Conservation (phyloP, 2,113 vertebrate species). For the Daphoenositta chrysoptera region DNA sequence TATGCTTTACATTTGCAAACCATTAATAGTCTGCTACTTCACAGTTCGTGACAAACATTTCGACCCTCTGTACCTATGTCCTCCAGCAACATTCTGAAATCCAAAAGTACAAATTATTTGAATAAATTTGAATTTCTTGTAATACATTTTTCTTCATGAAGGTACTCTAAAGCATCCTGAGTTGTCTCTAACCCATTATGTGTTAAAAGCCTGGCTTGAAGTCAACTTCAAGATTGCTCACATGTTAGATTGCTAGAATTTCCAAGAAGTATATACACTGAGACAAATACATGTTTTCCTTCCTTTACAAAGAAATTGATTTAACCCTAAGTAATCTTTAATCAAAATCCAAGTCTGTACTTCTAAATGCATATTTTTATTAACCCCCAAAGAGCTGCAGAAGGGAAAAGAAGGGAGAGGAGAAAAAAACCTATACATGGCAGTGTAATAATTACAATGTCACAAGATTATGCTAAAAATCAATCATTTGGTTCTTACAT, state of each 20-base stretch:
- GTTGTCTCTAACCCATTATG: not conserved
- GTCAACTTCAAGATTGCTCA: not conserved
- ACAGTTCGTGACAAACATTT: not conserved
- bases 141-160: not conserved
- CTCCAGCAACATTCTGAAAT: not conserved
- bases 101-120: not conserved
- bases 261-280: not conserved
- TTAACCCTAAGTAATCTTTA: not conserved
- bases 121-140: not conserved
- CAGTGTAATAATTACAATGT: not conserved
- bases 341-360: not conserved
- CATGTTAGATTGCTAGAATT: not conserved
- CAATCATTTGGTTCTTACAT: conserved; percentile 32
- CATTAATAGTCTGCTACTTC: not conserved
- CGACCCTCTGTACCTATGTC: not conserved
- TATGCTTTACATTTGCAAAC: not conserved
- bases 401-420: not conserved
- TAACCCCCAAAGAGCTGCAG: not conserved
- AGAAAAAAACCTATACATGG: rapidly evolving
- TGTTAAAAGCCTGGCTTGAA: not conserved
- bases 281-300: not conserved
- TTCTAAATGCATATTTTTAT: not conserved
- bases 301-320: not conserved
- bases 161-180: not conserved
- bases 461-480: conserved; percentile 14